These are phyloP conservation scores for Drosophila picticornis DNA, from an alignment of 2,888 invertebrate genomes.

Conservation along the genomic window DNA sequence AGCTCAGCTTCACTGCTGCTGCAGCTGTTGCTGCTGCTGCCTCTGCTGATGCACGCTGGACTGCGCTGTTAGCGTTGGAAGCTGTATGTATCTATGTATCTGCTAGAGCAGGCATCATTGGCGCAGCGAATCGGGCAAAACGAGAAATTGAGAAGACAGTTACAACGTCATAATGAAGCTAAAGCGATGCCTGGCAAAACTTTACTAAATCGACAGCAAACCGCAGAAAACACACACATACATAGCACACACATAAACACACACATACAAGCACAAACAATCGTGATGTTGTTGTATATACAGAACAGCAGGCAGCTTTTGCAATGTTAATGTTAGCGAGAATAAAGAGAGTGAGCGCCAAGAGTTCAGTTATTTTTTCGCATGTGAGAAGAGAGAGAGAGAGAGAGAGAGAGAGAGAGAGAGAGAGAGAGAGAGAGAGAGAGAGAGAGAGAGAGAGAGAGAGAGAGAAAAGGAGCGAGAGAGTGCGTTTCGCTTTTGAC, in stretches of 20 bases:
- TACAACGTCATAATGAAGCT: slow-evolving; percentile 78
- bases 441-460: slow-evolving; percentile 14
- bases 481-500: slow-evolving; percentile 32
- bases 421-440: background rate
- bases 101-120: slow-evolving; percentile 59
- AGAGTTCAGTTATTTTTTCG: slow-evolving; percentile 18
- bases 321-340: slow-evolving; percentile 43
- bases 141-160: slow-evolving; percentile 80
- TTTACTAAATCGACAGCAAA: slow-evolving; percentile 68
- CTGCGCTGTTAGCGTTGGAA: slow-evolving; percentile 34
- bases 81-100: slow-evolving; percentile 45
- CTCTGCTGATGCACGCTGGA: slow-evolving; percentile 25
- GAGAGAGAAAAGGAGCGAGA: background rate
- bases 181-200: slow-evolving; percentile 54
- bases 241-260: slow-evolving; percentile 12
- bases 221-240: slow-evolving; percentile 56
- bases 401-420: slow-evolving; percentile 2
- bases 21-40: slow-evolving; percentile 6
- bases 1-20: slow-evolving; percentile 19
- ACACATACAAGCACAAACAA: slow-evolving; percentile 20
- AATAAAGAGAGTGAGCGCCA: slow-evolving; percentile 41
- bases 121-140: slow-evolving; percentile 78
- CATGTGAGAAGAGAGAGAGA: slow-evolving; percentile 27
- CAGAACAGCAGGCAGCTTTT: slow-evolving; percentile 38
- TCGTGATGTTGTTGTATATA: slow-evolving; percentile 43